Evolutionary conservation across 2,113 vertebrate species (phyloP).

Genomic region (Pygathrix nemaeus): DNA sequence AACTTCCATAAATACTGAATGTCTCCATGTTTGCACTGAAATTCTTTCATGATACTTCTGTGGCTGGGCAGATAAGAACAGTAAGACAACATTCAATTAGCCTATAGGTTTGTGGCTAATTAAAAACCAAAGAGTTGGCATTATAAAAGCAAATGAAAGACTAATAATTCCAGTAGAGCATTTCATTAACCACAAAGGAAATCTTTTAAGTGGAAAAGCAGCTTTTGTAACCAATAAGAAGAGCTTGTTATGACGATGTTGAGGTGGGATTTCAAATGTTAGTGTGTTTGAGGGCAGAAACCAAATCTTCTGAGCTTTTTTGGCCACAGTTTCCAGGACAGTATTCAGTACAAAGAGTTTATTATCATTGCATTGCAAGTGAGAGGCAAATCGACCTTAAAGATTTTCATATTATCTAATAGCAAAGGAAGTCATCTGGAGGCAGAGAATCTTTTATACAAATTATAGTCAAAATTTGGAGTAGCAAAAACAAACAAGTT

Average conservation of each 20-base stretch:
- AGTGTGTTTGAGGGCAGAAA: background rate
- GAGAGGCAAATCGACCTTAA: background rate
- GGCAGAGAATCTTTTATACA: background rate
- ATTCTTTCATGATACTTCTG: conserved; percentile 1
- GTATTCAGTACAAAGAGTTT: background rate
- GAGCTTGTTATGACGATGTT: background rate
- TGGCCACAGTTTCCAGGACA: background rate
- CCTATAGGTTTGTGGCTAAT: conserved; percentile 60
- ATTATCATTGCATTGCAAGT: background rate
- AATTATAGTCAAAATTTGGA: background rate
- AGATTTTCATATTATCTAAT: background rate
- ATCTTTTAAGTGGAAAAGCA: conserved; percentile 60
- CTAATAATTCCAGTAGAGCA: conserved; percentile 49
- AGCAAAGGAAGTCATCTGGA: background rate
- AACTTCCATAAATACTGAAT: conserved; percentile 41
- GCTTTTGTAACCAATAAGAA: conserved; percentile 8
- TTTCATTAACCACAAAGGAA: conserved; percentile 61
- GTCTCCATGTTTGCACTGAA: background rate
- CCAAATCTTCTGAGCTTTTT: background rate
- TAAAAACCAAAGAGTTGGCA: conserved; percentile 55
- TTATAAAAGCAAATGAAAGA: conserved; percentile 55
- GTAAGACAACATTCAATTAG: conserved; percentile 70
- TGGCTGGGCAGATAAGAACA: conserved; percentile 15
- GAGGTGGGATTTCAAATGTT: background rate
- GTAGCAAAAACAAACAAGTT: background rate